These are phyloP conservation scores for Dasyornis broadbenti DNA, from an alignment of 2,113 vertebrate genomes.

Conservation along the genomic window DNA sequence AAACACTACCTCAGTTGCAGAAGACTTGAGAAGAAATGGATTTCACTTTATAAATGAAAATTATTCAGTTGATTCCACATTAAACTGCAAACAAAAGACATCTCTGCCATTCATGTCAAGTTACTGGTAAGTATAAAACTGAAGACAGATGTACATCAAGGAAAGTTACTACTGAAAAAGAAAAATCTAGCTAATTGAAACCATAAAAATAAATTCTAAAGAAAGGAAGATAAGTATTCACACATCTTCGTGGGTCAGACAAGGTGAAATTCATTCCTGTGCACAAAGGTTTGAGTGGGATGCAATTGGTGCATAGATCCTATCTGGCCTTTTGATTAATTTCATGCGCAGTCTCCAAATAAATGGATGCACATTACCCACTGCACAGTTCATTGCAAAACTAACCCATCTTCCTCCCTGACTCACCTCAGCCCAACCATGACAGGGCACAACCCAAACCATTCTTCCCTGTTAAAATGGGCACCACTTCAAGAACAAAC, in stretches of 20 bases:
- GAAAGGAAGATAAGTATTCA: background rate
- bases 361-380: background rate
- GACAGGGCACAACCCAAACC: background rate
- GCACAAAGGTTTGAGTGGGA: background rate
- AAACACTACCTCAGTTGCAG: background rate
- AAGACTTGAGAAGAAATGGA: background rate
- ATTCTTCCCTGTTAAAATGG: background rate
- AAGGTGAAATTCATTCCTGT: slow-evolving; percentile 11
- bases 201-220: slow-evolving; percentile 1
- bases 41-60: slow-evolving; percentile 1
- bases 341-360: background rate
- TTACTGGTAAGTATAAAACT: background rate
- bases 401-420: background rate
- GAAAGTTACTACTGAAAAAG: background rate
- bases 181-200: slow-evolving; percentile 7
- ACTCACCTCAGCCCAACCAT: background rate
- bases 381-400: background rate
- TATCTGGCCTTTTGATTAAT: background rate
- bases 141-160: background rate
- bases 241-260: background rate
- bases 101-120: background rate
- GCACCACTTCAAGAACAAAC: background rate
- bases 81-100: background rate
- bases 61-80: background rate
- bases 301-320: background rate